phyloP scores from a whole-genome alignment of 2,888 invertebrate species.

The Oscheius myriophilus region DNA sequence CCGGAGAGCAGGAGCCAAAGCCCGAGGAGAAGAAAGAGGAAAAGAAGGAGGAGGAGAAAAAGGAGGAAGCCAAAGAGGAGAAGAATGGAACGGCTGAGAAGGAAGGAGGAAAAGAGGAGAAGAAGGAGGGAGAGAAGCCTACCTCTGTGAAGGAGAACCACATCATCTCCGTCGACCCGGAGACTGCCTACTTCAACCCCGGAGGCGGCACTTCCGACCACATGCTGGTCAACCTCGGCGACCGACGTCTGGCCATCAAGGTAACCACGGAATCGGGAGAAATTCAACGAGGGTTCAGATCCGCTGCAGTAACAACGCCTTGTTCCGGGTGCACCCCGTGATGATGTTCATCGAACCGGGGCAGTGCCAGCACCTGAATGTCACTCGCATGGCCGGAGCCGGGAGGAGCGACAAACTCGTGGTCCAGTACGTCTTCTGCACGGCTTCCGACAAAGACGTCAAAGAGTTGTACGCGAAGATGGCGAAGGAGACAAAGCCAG shows the following conservation, averaged over 20 bases:
- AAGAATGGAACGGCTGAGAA: too few species aligned
- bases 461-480: constrained; percentile 23
- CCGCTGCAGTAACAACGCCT: constrained; percentile 12
- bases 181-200: constrained; percentile 25
- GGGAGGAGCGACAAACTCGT: constrained; percentile 19
- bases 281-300: background rate
- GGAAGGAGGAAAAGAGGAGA: background rate
- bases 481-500: constrained; percentile 13
- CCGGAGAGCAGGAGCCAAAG: background rate
- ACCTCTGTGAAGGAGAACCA: background rate
- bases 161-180: constrained; percentile 11
- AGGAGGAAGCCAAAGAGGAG: constrained; percentile 5
- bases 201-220: constrained; percentile 23
- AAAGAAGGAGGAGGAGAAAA: background rate
- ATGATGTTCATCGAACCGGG: constrained; percentile 14
- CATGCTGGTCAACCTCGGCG: constrained; percentile 21
- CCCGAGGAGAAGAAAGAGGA: constrained; percentile 6
- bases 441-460: constrained; percentile 2
- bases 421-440: constrained; percentile 15
- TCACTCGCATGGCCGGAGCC: constrained; percentile 16
- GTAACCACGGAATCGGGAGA: background rate
- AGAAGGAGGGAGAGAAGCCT: background rate
- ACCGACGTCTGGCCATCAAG: constrained; percentile 19
- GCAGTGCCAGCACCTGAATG: constrained; percentile 2
- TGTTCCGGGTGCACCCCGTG: constrained; percentile 19